Base-by-base conservation (phyloP, 1,140 invertebrate species). In the Battus philenor region DNA sequence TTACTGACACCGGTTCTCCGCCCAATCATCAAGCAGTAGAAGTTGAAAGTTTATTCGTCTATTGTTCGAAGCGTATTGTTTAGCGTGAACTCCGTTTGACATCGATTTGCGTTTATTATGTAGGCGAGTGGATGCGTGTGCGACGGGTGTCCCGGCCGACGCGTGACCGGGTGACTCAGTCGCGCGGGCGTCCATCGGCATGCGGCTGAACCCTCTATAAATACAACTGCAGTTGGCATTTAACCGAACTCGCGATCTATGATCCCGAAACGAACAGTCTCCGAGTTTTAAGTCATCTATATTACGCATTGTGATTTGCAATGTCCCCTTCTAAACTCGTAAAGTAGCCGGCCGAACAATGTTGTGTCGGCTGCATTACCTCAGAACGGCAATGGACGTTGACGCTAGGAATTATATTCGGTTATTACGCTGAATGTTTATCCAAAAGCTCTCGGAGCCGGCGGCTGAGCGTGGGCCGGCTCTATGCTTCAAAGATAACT, bases 191-290 rank as follows among this genome's bases (percentile, higher is more conserved):
- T 45, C 39, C 54, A 47, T 30, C 52, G 73, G 77, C 68, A 82
- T 68, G 78, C 74, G 68, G 71, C 56, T 60, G 57, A 50, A 57
- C 54, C 54, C 44, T 39, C 75, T 80, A 83, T 79, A 77, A 83
- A 83, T 83, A 83, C 75, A 43, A 54, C 50, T 65, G 68, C 71
- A 73, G 67, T 71, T 83, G 79, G 76, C 76, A 83, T 83, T 82
- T 83, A 60, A 68, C 63, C 63, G 70, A 36, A 20, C 48, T 69
- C 76, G 54, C 72, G 62, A 79, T 82, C 75, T 73, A 77, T 62
- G 59, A 68, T 69, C 64, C 62, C 60, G 57, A 69, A 70, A 71
- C 57, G 59, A n/a, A n/a, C 62, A 70, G 68, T 66, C 52, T 68
- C 50, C 45, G 39, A 53, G 60, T 58, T 70, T 59, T 64, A 62